phyloP scores from a whole-genome alignment of 2,797 vertebrate genomes.

The Alcedo atthis region DNA sequence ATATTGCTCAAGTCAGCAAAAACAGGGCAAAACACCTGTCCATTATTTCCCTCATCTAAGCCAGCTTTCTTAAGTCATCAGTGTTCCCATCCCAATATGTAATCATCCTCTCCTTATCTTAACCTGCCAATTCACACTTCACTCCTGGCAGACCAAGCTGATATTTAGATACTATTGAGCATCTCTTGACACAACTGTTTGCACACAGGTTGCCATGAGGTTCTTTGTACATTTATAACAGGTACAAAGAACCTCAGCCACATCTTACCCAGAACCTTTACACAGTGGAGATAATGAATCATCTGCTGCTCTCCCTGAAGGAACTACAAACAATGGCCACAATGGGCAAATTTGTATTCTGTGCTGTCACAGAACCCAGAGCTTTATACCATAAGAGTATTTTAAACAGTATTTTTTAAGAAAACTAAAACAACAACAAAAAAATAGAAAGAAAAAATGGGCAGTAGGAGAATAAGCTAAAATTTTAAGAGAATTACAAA shows the following conservation, averaged over 20 bases:
- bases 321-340: background rate
- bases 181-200: conserved; percentile 8
- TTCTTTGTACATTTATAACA: background rate
- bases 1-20: conserved; percentile 39
- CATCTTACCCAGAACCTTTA: background rate
- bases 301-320: background rate
- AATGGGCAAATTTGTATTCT: background rate
- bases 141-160: conserved; percentile 39
- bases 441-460: background rate
- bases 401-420: background rate
- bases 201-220: conserved; percentile 24
- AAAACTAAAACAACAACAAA: background rate
- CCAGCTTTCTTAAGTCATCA: conserved; percentile 38
- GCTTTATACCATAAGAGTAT: background rate
- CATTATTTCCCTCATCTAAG: conserved; percentile 48
- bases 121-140: conserved; percentile 52
- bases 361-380: background rate
- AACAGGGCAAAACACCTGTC: conserved; percentile 51
- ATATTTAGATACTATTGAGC: conserved; percentile 19
- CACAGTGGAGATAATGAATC: background rate
- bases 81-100: conserved; percentile 31
- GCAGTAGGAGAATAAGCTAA: background rate
- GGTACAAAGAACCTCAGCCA: background rate
- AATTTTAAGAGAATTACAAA: background rate
- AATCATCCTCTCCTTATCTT: conserved; percentile 45